Evolutionary conservation across 1,140 invertebrate species (phyloP).

Genomic region (Gonatopus flavifemur): DNA sequence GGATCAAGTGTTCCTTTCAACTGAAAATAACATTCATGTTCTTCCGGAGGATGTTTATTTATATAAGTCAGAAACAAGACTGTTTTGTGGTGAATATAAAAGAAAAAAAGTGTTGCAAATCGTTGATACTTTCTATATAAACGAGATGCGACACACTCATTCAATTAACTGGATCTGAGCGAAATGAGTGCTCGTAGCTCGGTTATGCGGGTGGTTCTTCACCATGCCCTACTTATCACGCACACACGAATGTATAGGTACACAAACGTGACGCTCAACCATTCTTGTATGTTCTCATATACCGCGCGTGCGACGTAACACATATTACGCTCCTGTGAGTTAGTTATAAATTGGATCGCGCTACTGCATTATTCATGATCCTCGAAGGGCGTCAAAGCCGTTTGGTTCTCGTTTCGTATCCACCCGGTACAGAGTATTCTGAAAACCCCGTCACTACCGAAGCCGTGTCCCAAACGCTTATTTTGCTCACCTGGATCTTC

Average conservation of each 20-base stretch:
- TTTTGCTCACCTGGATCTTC: too few relatives aligned
- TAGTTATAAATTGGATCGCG: constrained; percentile 48
- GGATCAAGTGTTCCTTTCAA: too few relatives aligned
- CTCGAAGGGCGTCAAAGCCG: constrained; percentile 46
- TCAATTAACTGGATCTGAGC: constrained; percentile 28
- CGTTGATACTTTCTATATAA: constrained; percentile 1
- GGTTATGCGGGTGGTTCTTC: constrained; percentile 25
- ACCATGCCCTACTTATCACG: constrained; percentile 27
- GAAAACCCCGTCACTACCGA: too few relatives aligned
- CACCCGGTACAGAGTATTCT: too few relatives aligned
- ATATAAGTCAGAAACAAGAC: too few relatives aligned
- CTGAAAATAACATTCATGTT: too few relatives aligned
- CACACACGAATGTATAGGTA: too few relatives aligned
- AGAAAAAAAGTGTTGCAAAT: constrained; percentile 1
- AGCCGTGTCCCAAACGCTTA: too few relatives aligned
- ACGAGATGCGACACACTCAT: constrained; percentile 18
- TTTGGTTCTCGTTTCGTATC: constrained; percentile 51
- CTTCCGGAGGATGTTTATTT: too few relatives aligned
- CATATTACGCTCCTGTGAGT: constrained; percentile 46
- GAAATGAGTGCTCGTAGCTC: constrained; percentile 13
- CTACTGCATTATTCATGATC: constrained; percentile 50
- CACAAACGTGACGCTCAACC: constrained; percentile 5
- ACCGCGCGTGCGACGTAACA: constrained; percentile 32
- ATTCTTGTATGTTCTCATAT: constrained; percentile 16
- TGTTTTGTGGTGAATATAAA: too few relatives aligned